A percentile compares a stretch with the other conserved stretches of the same genome.
phyloP scores from a whole-genome alignment of 2,113 vertebrate genomes.

The Mohoua ochrocephala region DNA sequence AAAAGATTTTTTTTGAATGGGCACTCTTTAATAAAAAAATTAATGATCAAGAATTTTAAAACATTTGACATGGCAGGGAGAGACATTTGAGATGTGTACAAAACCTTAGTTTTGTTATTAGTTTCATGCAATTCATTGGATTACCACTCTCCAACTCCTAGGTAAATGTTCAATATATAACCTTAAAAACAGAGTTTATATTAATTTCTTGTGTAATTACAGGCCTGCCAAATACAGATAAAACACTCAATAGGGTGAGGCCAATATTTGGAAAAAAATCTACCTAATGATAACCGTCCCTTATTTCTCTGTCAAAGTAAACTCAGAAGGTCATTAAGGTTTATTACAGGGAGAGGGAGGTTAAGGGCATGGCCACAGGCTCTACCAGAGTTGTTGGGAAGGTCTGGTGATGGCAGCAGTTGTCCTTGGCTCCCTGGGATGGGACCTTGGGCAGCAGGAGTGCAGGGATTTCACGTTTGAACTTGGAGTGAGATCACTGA shows the following conservation, averaged over 20 bases:
- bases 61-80: not conserved
- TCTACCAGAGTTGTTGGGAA: not conserved
- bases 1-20: not conserved
- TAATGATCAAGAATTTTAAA: not conserved
- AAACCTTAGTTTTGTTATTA: not conserved
- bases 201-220: not conserved
- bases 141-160: not conserved
- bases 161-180: not conserved
- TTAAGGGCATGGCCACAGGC: not conserved
- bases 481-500: not conserved
- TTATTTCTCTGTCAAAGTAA: not conserved
- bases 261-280: not conserved
- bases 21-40: not conserved
- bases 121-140: not conserved
- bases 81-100: not conserved
- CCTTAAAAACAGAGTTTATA: not conserved
- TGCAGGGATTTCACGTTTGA: accelerated
- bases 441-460: not conserved
- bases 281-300: not conserved
- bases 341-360: not conserved
- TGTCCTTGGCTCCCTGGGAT: accelerated
- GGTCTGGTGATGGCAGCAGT: not conserved
- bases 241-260: not conserved
- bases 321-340: not conserved
- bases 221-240: not conserved